These are phyloP conservation scores for Trissolcus brochymenae DNA, from an alignment of 2,888 invertebrate species.

Conservation along the genomic window DNA sequence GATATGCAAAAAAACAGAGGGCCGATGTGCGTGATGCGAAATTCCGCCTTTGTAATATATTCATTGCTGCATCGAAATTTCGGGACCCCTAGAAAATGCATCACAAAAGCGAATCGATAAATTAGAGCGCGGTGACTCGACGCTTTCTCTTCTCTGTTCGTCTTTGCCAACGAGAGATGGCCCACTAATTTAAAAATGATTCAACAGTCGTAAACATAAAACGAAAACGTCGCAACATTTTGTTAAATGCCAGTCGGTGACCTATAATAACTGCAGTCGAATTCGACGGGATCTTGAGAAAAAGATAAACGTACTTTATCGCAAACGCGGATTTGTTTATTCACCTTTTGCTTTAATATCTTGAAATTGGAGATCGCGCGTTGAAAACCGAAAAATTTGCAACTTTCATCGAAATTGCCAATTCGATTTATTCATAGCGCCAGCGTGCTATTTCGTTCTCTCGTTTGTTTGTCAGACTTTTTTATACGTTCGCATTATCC, in stretches of 20 bases:
- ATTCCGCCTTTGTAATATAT: constrained; percentile 39
- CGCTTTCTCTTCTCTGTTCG: constrained; percentile 5
- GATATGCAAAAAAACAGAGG: constrained; percentile 35
- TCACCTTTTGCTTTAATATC: constrained; percentile 13
- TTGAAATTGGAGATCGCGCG: constrained; percentile 18
- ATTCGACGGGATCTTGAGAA: not conserved
- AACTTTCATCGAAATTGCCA: not conserved
- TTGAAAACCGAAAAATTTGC: not conserved
- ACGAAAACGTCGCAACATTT: constrained; percentile 18
- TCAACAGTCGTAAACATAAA: not conserved
- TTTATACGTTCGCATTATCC: too few relatives aligned
- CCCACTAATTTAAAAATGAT: constrained; percentile 13
- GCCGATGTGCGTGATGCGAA: constrained; percentile 40
- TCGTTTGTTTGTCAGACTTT: too few relatives aligned
- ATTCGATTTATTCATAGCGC: too few relatives aligned
- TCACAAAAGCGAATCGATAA: constrained; percentile 37
- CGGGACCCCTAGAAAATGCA: not conserved
- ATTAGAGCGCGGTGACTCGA: constrained; percentile 47
- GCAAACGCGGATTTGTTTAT: too few relatives aligned
- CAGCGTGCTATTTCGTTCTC: too few relatives aligned
- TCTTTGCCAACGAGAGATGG: constrained; percentile 21
- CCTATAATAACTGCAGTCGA: constrained; percentile 25
- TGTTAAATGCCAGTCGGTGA: not conserved
- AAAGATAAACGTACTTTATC: too few relatives aligned
- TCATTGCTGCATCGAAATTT: not conserved